phyloP scores from a whole-genome alignment of 2,888 invertebrate species.

The Phragmatobia fuliginosa region DNA sequence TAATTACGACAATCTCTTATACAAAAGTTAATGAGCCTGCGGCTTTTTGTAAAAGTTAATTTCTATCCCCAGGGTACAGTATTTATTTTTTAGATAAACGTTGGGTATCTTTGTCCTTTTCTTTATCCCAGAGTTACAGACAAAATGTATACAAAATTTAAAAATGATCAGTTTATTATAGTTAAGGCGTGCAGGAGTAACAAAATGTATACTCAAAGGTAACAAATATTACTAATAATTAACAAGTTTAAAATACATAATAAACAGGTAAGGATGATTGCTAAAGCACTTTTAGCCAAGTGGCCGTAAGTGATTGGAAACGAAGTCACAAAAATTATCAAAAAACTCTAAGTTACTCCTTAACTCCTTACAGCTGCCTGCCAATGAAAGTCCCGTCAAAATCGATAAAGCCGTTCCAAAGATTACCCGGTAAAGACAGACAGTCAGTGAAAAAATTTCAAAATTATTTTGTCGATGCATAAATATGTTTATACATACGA shows the following conservation, averaged over 20 bases:
- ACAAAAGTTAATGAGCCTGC: constrained; percentile 9
- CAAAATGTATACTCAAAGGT: too few species aligned
- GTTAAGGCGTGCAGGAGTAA: not conserved
- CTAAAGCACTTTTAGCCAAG: too few species aligned
- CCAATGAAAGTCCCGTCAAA: too few species aligned
- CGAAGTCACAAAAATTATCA: too few species aligned
- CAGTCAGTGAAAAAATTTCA: too few species aligned
- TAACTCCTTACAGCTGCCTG: too few species aligned
- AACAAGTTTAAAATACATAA: not conserved
- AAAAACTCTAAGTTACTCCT: too few species aligned
- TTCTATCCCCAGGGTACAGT: not conserved
- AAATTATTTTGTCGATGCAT: too few species aligned
- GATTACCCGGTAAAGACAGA: too few species aligned
- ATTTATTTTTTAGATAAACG: constrained; percentile 1
- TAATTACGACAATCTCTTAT: constrained; percentile 22
- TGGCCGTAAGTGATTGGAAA: too few species aligned
- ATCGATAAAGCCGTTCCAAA: too few species aligned
- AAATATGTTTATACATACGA: too few species aligned
- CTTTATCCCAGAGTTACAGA: not conserved
- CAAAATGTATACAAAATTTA: not conserved
- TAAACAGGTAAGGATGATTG: not conserved
- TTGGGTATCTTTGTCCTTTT: not conserved
- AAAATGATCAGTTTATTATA: not conserved
- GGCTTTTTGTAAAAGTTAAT: constrained; percentile 4
- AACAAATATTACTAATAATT: not conserved